These are phyloP conservation scores for Mythimna pallens DNA, from an alignment of 2,888 invertebrate species.

Conservation along the genomic window DNA sequence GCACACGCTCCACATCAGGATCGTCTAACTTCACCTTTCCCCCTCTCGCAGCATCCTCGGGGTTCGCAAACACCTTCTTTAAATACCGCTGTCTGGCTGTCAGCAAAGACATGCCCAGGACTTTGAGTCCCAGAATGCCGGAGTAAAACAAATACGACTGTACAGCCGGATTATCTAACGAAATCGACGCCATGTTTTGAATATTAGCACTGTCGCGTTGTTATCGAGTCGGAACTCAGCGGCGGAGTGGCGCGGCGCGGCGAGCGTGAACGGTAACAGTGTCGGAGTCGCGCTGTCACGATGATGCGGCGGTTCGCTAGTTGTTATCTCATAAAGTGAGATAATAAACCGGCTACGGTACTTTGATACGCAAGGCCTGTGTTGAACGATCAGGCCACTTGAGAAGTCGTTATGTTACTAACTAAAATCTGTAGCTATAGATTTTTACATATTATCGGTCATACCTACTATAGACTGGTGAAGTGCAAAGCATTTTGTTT, in stretches of 20 bases:
- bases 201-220: constrained; percentile 23
- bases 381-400: not conserved
- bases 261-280: constrained; percentile 16
- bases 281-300: constrained; percentile 21
- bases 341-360: not conserved
- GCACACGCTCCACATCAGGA: constrained; percentile 81
- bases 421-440: not conserved
- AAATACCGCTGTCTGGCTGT: constrained; percentile 70
- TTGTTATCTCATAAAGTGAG: constrained; percentile 21
- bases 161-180: constrained; percentile 72
- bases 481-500: not conserved
- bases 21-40: constrained; percentile 79
- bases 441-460: not conserved
- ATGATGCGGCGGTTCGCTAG: constrained; percentile 25
- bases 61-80: constrained; percentile 80
- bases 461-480: not conserved
- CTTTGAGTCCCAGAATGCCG: constrained; percentile 75
- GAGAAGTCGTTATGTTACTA: not conserved
- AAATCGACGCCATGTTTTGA: constrained; percentile 65
- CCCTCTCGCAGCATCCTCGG: constrained; percentile 75
- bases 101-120: constrained; percentile 72
- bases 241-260: constrained; percentile 43
- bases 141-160: constrained; percentile 78
- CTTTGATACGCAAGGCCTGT: not conserved
- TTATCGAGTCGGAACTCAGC: constrained; percentile 33